phyloP scores from a whole-genome alignment of 2,888 invertebrate species.

The Synergus umbraculus region DNA sequence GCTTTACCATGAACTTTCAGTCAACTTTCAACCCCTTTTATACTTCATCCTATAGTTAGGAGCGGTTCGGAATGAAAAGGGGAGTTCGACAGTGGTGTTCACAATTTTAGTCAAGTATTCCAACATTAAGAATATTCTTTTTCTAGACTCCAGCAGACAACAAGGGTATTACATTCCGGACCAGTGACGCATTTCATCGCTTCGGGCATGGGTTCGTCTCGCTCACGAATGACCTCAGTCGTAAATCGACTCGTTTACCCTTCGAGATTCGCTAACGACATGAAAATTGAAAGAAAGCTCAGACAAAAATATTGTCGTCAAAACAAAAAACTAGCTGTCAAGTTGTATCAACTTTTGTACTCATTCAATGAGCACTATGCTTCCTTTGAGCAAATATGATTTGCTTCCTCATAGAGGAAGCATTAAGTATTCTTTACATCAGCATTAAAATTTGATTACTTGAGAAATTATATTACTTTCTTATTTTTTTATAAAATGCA shows the following conservation, averaged over 20 bases:
- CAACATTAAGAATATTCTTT: conserved; percentile 52
- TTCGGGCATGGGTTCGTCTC: conserved; percentile 51
- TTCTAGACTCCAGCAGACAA: conserved; percentile 48
- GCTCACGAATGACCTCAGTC: conserved; percentile 45
- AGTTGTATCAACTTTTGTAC: too few species aligned
- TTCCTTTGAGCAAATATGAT: too few species aligned
- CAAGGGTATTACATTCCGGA: conserved; percentile 70
- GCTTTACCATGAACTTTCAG: too few species aligned
- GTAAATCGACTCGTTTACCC: neutral
- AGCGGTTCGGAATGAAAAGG: neutral
- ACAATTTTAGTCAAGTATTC: conserved; percentile 28
- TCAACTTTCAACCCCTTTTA: neutral
- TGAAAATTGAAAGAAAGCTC: conserved; percentile 7
- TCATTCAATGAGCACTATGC: too few species aligned
- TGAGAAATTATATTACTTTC: too few species aligned
- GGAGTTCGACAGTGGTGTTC: neutral
- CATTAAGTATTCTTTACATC: too few species aligned
- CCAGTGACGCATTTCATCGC: conserved; percentile 69
- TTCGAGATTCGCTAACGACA: too few species aligned
- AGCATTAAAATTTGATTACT: too few species aligned
- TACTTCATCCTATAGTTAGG: neutral
- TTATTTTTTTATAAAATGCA: too few species aligned
- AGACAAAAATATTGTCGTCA: too few species aligned
- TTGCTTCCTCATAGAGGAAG: too few species aligned
- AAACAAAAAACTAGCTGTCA: too few species aligned